Conservation (phyloP, 2,888 invertebrate genomes). For the Venusia cambrica region DNA sequence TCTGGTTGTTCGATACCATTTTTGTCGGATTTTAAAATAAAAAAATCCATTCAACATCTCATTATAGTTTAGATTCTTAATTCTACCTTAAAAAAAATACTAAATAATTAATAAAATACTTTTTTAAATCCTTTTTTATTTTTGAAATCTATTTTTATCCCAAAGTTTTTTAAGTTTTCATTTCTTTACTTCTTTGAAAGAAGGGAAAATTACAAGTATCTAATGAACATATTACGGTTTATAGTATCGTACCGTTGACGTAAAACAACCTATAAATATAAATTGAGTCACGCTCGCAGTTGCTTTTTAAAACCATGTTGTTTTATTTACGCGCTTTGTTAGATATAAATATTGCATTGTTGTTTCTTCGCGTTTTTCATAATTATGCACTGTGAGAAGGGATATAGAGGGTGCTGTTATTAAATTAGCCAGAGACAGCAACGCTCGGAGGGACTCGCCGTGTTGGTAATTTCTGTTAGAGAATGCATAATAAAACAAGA, state of each 20-base stretch:
- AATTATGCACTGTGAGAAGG: slow-evolving; percentile 33
- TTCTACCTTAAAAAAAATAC: too few species aligned
- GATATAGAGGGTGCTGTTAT: slow-evolving; percentile 46
- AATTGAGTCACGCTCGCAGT: slow-evolving; percentile 25
- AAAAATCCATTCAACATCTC: too few species aligned
- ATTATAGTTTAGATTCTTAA: too few species aligned
- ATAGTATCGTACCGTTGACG: slow-evolving; percentile 11
- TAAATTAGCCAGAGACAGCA: slow-evolving; percentile 57
- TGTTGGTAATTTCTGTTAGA: slow-evolving; percentile 42
- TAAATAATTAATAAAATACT: too few species aligned
- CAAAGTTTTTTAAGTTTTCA: too few species aligned
- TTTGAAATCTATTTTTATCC: too few species aligned
- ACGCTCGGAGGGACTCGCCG: slow-evolving; percentile 43
- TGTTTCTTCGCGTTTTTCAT: slow-evolving; percentile 26
- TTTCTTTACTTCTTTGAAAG: too few species aligned
- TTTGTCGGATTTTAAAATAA: too few species aligned
- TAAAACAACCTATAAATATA: slow-evolving; percentile 14
- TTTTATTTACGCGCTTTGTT: slow-evolving; percentile 24
- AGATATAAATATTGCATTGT: slow-evolving; percentile 29
- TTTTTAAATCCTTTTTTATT: too few species aligned
- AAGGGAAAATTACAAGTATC: slow-evolving; percentile 13
- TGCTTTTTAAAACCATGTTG: slow-evolving; percentile 21
- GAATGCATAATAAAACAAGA: slow-evolving; percentile 10
- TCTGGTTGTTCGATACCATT: too few species aligned
- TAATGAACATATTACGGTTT: slow-evolving; percentile 20